phyloP scores from a whole-genome alignment of 1,140 invertebrate species.

The Temnothorax nylanderi region DNA sequence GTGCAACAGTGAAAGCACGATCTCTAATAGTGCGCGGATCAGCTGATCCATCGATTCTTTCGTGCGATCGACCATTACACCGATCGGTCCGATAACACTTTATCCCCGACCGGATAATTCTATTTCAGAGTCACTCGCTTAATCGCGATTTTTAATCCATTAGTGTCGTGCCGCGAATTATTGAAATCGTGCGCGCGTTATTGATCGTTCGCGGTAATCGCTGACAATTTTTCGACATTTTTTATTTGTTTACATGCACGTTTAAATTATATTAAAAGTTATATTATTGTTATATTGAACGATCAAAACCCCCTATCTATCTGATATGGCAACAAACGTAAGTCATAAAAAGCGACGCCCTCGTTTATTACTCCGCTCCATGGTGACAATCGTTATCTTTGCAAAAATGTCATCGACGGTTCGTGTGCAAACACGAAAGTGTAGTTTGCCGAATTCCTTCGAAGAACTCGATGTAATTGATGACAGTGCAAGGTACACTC shows the following conservation, averaged over 20 bases:
- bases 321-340: not conserved
- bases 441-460: not conserved
- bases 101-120: not conserved
- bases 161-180: not conserved
- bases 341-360: not conserved
- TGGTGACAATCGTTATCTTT: slow-evolving; percentile 47
- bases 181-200: not conserved
- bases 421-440: slow-evolving; percentile 1
- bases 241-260: not conserved
- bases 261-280: not conserved
- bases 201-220: not conserved
- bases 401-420: not conserved
- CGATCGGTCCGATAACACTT: not conserved
- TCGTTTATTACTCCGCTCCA: not conserved
- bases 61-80: not conserved
- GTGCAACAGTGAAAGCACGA: slow-evolving; percentile 51
- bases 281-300: not conserved
- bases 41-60: slow-evolving; percentile 60
- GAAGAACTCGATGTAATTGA: not conserved
- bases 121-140: not conserved
- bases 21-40: slow-evolving; percentile 5
- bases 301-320: not conserved
- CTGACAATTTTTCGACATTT: not conserved
- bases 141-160: not conserved
- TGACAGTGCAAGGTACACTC: not conserved